Base-by-base conservation (phyloP, 2,113 vertebrate species). In the Meriones unguiculatus region DNA sequence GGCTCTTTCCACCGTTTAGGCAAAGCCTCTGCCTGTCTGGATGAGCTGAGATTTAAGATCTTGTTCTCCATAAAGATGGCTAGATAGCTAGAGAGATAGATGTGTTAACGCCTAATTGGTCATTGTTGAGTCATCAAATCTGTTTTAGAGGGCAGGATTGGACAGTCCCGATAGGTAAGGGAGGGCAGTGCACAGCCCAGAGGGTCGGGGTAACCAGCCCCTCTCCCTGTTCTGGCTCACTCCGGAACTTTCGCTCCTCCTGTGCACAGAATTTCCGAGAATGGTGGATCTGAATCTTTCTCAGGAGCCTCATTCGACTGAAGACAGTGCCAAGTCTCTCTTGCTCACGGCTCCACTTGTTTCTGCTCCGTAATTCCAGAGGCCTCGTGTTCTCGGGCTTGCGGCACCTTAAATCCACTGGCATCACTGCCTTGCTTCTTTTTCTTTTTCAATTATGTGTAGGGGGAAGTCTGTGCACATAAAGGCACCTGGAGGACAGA, bases 91-190 rank as follows among this genome's bases (percentile, higher is more conserved):
- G 84, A 90, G 96, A 98, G 97, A 98, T 97, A 97, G 95, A 98
- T 98, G 97, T 98, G 97, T 97, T 97, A 98, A 96, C 87, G 82
- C 97, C 95, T 98, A 98, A 98, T 98, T 97, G 97, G 97, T 89
- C 96, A 97, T 93, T 96, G 97, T 96, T 95, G 96, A 97, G 95
- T 98, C 96, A 97, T 98, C 98, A 97, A 95, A 92, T 97, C 95
- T 93, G 50, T 95, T 95, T 96, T 85, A 97, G 94, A 84, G 91
- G 90, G 93, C 38, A 10, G 69, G 94, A 98, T 84, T 97, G 96
- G 96, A 97, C 70, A 69, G 77, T 94, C 77, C 89, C 92, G 96
- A 85, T 85, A 85, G 96, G 92, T 65, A 94, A 95, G 75, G 52
- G 69, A 93, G 70, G 90, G 59, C 72, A 91, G 69, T 81, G 80